A percentile compares a stretch with the other conserved stretches of the same genome.
Conservation (phyloP, 2,113 vertebrate species). For the Pedetes capensis region DNA sequence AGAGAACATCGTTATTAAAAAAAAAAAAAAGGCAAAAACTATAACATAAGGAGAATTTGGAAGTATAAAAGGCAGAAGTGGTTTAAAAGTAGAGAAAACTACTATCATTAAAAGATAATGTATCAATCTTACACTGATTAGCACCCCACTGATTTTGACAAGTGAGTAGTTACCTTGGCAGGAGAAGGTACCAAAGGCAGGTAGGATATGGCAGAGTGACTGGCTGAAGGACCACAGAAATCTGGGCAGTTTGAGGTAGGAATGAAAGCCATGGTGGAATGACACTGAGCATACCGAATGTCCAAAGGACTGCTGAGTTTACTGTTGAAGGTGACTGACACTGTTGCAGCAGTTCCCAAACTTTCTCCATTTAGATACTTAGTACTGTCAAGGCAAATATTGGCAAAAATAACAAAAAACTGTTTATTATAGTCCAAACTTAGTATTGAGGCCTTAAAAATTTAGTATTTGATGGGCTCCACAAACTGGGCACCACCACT, state of each 20-base stretch:
- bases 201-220: background rate
- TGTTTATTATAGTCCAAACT: background rate
- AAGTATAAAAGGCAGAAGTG: too few relatives aligned
- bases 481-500: background rate
- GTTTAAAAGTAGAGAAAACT: background rate
- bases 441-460: background rate
- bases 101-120: background rate
- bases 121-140: background rate
- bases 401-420: background rate
- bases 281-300: background rate
- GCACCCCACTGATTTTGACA: background rate
- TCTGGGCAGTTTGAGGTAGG: background rate
- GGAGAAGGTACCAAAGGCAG: background rate
- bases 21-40: too few relatives aligned
- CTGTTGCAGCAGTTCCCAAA: background rate
- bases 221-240: background rate
- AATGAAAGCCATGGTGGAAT: background rate
- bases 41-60: too few relatives aligned
- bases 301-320: background rate
- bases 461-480: background rate
- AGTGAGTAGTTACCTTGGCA: background rate
- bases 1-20: background rate
- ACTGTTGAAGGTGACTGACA: background rate
- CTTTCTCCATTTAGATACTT: background rate
- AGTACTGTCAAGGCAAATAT: background rate